Evolutionary conservation across 2,113 vertebrate species (phyloP), one percentile per base, ranked within the genome.

Genomic region (Orthonyx spaldingii): DNA sequence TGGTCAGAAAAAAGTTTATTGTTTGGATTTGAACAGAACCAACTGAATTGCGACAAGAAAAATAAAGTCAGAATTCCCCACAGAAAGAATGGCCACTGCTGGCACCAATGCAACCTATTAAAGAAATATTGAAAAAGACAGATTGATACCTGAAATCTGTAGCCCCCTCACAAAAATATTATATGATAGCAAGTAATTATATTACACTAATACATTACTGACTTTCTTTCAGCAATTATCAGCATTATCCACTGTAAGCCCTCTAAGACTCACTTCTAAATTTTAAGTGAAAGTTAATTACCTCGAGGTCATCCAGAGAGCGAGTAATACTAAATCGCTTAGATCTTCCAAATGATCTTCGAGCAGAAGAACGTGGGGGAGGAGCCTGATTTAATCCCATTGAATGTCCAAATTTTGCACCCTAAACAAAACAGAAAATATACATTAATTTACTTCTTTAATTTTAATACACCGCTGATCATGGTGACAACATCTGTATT

Each of bases 291-390:
- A 68, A 90, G 26, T 71, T 81, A 76, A 52, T 97, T 98, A 99
- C 99, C 98, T 99, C 99, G 13, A 99, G 98, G 94, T 99, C 98
- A 53, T 99, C 99, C 83, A 99, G 98, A 17, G 99, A 99, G 52
- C 99, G 98, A 7, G 99, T 99, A 96, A 99, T 95, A 72, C 99
- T 99, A 53, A 98, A 98, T 46, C 98, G 98, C 94, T 98, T 99
- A 21, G 99, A 98, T 84, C 99, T 98, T 89, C 99, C 98, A 37
- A 98, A 99, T 2, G 99, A 99, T 85, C 99, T 98, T 35, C 99
- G 97, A 49, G 97, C 98, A 18, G 98, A 98, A 14, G 98, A 97
- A 72, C 99, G 99, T 2, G 98, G 98, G 3, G 91, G 89, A 13
- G 98, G 87, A 12, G 98, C 97, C 60, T 98, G 98, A 56, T 97